These are phyloP conservation scores for Barnardius zonarius DNA, from an alignment of 2,113 vertebrate species.

Conservation along the genomic window DNA sequence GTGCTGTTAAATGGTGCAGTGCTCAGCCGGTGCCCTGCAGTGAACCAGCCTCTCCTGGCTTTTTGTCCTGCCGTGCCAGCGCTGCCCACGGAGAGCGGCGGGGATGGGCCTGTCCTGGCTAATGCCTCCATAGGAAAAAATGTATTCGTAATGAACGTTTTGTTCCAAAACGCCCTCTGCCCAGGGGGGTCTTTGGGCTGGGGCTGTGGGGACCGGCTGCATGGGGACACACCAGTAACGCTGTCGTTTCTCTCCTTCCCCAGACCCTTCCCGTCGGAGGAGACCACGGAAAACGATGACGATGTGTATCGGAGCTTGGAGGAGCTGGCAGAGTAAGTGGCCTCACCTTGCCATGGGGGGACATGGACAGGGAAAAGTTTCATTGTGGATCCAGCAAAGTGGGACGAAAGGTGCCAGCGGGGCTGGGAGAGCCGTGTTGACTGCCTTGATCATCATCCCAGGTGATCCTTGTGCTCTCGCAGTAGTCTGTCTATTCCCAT, in stretches of 20 bases:
- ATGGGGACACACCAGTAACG: neutral
- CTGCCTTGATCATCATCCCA: neutral
- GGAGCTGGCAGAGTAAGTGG: conserved; percentile 94
- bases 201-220: neutral
- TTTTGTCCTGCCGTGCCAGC: neutral
- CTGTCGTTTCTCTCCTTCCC: neutral
- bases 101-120: neutral
- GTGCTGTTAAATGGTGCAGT: neutral
- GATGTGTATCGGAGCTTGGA: conserved; percentile 96
- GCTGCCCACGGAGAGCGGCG: neutral
- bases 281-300: conserved; percentile 91
- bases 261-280: conserved; percentile 95
- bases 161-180: neutral
- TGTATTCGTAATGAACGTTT: neutral
- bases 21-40: neutral
- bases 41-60: neutral
- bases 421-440: rapidly evolving
- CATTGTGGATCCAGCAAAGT: neutral
- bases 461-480: neutral
- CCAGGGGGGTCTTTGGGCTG: neutral
- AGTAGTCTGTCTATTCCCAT: neutral
- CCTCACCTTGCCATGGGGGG: neutral
- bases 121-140: neutral
- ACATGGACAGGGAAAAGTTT: rapidly evolving
- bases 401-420: neutral